Base-by-base conservation (phyloP, 2,113 vertebrate genomes). In the Recurvirostra avosetta region DNA sequence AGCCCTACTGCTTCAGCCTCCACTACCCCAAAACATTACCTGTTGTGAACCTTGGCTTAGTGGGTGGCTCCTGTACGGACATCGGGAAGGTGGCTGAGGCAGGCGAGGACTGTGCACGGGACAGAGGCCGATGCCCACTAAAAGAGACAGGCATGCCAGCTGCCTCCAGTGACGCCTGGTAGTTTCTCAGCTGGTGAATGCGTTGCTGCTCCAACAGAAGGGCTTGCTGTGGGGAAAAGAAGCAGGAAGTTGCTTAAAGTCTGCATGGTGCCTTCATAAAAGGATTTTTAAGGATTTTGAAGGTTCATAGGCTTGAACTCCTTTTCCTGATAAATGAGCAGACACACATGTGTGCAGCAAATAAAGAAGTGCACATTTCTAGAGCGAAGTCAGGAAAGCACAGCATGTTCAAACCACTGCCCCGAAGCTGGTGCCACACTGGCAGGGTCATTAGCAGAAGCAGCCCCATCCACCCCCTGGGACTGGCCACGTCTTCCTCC, bases 121-220 rank as follows among this genome's bases (percentile, higher is more conserved):
- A 99, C 55, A 99, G 99, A 32, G 99, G 99, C 11, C 99, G 98
- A 91, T 99, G 99, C 8, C 98, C 97, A 5, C 98, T 97, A 0
- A 99, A 98, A 58, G 97, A 99, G 75, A 99, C 98, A 0, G 99
- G 98, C 88, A 99, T 97, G 32, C 99, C 99, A 0, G 99, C 99
- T 0, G 99, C 99, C 97, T 99, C 99, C 98, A 99, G 98, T 1
- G 99, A 99, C 0, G 99, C 99, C 95, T 99, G 99, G 98, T 99
- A 99, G 97, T 98, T 99, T 96, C 99, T 99, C 98, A 99, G 97
- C 98, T 99, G 99, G 97, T 99, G 99, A 87, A 99, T 99, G 50
- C 99, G 98, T 95, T 99, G 99, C 97, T 99, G 99, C 95, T 99
- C 99, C 95, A 99, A 97, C 32, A 99, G 97, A 55, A 99, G 97